Conservation (phyloP, 1,140 invertebrate species). For the Myzus persicae region DNA sequence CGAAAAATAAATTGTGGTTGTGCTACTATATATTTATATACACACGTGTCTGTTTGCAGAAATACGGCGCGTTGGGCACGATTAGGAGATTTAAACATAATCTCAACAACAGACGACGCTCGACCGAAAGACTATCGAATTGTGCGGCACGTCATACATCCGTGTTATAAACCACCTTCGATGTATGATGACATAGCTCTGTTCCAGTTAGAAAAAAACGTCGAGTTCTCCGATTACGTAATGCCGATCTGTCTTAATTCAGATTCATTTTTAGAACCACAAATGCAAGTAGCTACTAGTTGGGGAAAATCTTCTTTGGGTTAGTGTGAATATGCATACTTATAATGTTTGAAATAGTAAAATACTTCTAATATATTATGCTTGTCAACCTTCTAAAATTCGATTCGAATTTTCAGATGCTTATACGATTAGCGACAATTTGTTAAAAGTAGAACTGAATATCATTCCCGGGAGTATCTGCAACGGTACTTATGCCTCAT, state of each 20-base stretch:
- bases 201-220: slow-evolving; percentile 65
- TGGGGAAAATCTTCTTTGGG: slow-evolving; percentile 65
- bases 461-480: background rate
- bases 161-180: slow-evolving; percentile 64
- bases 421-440: background rate
- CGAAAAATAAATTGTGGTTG: too few relatives aligned
- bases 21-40: background rate
- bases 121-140: slow-evolving; percentile 62
- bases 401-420: background rate
- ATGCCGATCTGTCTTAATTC: slow-evolving; percentile 67
- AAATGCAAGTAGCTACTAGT: slow-evolving; percentile 66
- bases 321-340: slow-evolving; percentile 14
- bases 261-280: background rate
- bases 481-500: background rate
- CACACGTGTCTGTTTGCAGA: background rate
- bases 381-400: background rate
- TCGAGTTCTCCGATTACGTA: slow-evolving; percentile 63
- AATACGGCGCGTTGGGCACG: slow-evolving; percentile 60
- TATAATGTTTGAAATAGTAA: background rate
- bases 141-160: slow-evolving; percentile 65
- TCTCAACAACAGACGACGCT: slow-evolving; percentile 61
- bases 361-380: background rate
- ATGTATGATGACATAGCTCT: slow-evolving; percentile 62
- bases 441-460: background rate
- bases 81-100: slow-evolving; percentile 63